phyloP scores from a whole-genome alignment of 2,797 vertebrate species.

The Denticeps clupeoides region DNA sequence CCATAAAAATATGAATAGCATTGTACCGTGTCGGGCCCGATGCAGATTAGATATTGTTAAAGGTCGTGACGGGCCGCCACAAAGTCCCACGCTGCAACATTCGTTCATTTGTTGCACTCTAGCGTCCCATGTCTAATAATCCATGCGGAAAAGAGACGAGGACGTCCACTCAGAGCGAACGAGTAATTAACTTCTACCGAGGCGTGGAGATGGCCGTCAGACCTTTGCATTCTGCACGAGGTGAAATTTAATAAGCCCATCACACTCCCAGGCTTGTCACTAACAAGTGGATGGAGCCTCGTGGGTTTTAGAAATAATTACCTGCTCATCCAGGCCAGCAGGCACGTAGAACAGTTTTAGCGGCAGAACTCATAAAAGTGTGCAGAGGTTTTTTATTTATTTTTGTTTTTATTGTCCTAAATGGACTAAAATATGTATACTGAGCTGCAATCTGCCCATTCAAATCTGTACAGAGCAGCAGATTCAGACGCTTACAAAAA shows the following conservation, averaged over 20 bases:
- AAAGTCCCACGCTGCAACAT: too few species aligned
- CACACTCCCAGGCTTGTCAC: not conserved
- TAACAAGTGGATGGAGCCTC: not conserved
- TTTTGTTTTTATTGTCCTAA: too few species aligned
- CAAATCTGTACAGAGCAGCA: too few species aligned
- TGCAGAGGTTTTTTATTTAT: too few species aligned
- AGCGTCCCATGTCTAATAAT: not conserved
- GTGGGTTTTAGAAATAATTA: conserved; percentile 2
- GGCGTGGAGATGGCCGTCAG: conserved; percentile 3
- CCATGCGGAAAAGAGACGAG: not conserved
- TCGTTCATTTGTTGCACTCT: not conserved
- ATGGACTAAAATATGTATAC: too few species aligned
- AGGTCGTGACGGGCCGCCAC: too few species aligned
- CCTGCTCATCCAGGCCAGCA: not conserved
- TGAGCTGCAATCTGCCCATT: too few species aligned
- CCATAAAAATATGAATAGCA: conserved; percentile 8
- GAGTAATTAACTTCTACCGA: not conserved
- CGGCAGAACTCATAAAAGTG: too few species aligned
- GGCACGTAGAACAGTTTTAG: too few species aligned
- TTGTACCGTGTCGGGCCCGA: too few species aligned
- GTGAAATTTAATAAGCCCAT: conserved; percentile 1
- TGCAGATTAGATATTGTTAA: too few species aligned
- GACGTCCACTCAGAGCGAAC: not conserved
- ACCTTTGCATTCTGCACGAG: not conserved
- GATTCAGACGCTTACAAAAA: too few species aligned